Evolutionary conservation across 30 jellyfish, hydroid and myxozoan species (phyloP), one percentile per base, ranked within the genome.

Genomic region (Hydractinia symbiolongicarpus): DNA sequence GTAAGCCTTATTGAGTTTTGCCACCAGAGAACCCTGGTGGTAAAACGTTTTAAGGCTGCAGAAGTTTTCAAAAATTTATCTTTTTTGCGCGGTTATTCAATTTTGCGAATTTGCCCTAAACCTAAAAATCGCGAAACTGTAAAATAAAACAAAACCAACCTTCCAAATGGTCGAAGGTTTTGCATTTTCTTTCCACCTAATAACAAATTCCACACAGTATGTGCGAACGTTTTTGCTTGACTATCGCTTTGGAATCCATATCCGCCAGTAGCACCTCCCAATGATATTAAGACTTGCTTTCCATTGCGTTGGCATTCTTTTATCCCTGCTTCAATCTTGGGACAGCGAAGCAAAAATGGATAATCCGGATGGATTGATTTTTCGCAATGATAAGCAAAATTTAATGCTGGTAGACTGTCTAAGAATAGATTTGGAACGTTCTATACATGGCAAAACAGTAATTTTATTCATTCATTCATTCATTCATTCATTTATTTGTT

Each of bases 181-280:
- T 53, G 51, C 91, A 85, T 68, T 85, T 79, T 57, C 30, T 68
- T 61, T 64, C 95, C 95, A 7, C 67, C 95, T 40, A 85, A 52
- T 15, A 85, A 57, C 40, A 85, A 66, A 85, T 85, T 30, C 91
- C 87, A 85, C 19, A 85, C 77, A 7, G 88, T 79, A 8, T 71
- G 66, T 1, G 95, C 95, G 52, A 76, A 85, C 0, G 8, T 40
- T 49, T 61, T 85, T 5, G 95, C 95, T 52, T 85, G 84, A 9
- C 86, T 66, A 54, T 54, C 93, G 71, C 79, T 79, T 71, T 50
- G 30, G 68, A 85, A 85, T 7, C 95, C 95, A 56, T 85, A 85
- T 17, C 91, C 61, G 54, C 95, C 95, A 6, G 87, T 68, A 7
- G 95, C 95, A 14, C 95, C 95, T 16, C 95, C 95, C 55, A 85